Evolutionary conservation across 2,888 invertebrate species (phyloP).

Genomic region (Plemyria rubiginata): DNA sequence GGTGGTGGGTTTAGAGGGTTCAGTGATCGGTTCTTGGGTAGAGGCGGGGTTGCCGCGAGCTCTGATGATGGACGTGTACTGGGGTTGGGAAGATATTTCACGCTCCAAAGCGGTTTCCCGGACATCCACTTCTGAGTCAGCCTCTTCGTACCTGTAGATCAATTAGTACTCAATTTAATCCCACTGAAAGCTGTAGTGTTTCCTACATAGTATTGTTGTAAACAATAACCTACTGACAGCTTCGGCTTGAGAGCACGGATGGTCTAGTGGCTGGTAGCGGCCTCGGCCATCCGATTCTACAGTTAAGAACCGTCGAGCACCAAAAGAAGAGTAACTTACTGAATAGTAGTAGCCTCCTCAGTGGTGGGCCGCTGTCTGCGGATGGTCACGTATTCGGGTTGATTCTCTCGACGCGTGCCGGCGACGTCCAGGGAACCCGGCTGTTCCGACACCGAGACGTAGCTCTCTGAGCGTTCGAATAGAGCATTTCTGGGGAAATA

Average conservation of each 20-base stretch:
- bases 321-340: constrained; percentile 68
- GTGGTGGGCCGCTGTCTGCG: constrained; percentile 84
- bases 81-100: constrained; percentile 75
- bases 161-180: background rate
- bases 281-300: too few species aligned
- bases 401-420: constrained; percentile 64
- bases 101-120: constrained; percentile 71
- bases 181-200: background rate
- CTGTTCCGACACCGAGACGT: constrained; percentile 60
- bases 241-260: too few species aligned
- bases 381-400: constrained; percentile 88
- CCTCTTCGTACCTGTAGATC: constrained; percentile 61
- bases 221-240: too few species aligned
- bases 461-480: constrained; percentile 70
- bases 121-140: constrained; percentile 62
- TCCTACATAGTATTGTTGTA: too few species aligned
- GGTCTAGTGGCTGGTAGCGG: too few species aligned
- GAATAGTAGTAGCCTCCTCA: constrained; percentile 75
- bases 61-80: constrained; percentile 73
- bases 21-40: constrained; percentile 54
- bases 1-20: constrained; percentile 66
- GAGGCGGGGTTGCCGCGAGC: constrained; percentile 64
- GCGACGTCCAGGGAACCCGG: constrained; percentile 60
- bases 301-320: too few species aligned
- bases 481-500: constrained; percentile 67